These are phyloP conservation scores for Xiphophorus birchmanni DNA, from an alignment of 2,797 vertebrate genomes.

Conservation along the genomic window DNA sequence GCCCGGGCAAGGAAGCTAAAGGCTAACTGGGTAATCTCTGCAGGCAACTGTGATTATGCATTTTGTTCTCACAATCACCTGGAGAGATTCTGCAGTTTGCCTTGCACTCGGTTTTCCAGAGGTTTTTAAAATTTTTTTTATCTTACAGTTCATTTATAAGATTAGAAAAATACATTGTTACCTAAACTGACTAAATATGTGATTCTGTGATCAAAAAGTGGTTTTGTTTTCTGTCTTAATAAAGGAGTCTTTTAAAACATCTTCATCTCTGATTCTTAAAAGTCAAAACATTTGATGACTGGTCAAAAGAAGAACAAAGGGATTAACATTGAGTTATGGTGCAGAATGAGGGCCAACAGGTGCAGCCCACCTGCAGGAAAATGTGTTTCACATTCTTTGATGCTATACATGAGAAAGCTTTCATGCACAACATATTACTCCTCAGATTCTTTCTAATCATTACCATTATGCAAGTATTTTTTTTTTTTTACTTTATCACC, in stretches of 20 bases:
- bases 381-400: conserved; percentile 60
- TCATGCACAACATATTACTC: conserved; percentile 19
- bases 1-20: conserved; percentile 14
- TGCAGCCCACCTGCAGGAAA: conserved; percentile 67
- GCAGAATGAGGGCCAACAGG: conserved; percentile 65
- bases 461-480: conserved; percentile 16
- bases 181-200: conserved; percentile 2
- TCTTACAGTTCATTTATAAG: neutral
- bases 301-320: conserved; percentile 28
- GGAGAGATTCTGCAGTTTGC: conserved; percentile 93
- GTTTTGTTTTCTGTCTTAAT: conserved; percentile 51
- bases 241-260: conserved; percentile 35
- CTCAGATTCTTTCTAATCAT: conserved; percentile 32
- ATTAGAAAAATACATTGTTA: neutral
- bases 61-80: conserved; percentile 91
- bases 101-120: conserved; percentile 11
- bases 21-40: conserved; percentile 95
- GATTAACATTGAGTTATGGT: conserved; percentile 35
- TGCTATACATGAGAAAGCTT: conserved; percentile 23
- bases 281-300: conserved; percentile 50
- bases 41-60: conserved; percentile 94
- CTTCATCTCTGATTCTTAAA: conserved; percentile 46
- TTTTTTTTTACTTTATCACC: conserved; percentile 21
- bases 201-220: conserved; percentile 46
- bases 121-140: neutral